A percentile compares a stretch with the other conserved stretches of the same genome.
Evolutionary conservation across 2,888 invertebrate genomes (phyloP).

Genomic region (Lamproptera curius): DNA sequence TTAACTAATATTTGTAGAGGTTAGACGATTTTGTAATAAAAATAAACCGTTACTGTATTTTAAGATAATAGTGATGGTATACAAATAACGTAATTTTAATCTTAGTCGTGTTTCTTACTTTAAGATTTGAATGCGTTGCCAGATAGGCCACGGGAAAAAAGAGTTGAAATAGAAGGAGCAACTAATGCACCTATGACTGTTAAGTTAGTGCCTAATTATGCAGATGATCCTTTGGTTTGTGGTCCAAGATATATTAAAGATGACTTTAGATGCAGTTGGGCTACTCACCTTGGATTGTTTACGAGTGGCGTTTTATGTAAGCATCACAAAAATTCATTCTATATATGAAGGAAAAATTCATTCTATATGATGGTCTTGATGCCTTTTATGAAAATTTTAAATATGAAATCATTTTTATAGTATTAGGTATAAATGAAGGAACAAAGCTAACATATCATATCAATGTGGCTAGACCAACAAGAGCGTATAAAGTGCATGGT

Average conservation of each 20-base stretch:
- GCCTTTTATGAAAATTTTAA: no score
- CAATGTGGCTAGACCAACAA: constrained; percentile 79
- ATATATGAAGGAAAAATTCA: background rate
- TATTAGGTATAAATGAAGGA: constrained; percentile 86
- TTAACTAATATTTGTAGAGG: constrained; percentile 83
- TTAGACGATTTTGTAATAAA: constrained; percentile 45
- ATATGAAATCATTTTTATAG: constrained; percentile 42
- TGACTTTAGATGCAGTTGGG: constrained; percentile 81
- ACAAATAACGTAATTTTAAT: no score
- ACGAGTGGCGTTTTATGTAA: constrained; percentile 87
- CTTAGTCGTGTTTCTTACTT: constrained; percentile 20
- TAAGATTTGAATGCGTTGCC: constrained; percentile 85
- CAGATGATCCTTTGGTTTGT: constrained; percentile 85
- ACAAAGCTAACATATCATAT: constrained; percentile 75
- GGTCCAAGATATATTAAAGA: constrained; percentile 85
- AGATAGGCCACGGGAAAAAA: constrained; percentile 76
- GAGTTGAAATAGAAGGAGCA: constrained; percentile 81
- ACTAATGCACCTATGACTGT: constrained; percentile 79
- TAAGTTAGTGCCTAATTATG: constrained; percentile 80
- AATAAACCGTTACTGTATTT: background rate
- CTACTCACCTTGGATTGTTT: constrained; percentile 79
- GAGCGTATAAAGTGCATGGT: constrained; percentile 86
- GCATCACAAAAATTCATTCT: constrained; percentile 29
- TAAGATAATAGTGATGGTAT: background rate
- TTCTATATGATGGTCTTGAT: no score